A percentile compares a stretch with the other conserved stretches of the same genome.
These are phyloP conservation scores for Pterostichus niger DNA, from an alignment of 2,888 invertebrate genomes.

Conservation along the genomic window DNA sequence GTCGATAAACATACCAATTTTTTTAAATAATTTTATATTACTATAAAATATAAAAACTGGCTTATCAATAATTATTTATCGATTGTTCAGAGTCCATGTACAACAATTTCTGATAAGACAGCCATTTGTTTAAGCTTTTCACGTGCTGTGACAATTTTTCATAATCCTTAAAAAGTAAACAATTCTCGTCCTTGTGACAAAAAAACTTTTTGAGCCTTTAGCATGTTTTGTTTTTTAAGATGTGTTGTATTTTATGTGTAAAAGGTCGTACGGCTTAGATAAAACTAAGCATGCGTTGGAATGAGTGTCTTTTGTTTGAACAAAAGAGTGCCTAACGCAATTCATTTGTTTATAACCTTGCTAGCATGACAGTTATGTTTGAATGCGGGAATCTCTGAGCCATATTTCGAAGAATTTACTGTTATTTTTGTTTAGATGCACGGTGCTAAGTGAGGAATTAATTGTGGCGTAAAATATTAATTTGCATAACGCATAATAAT, in stretches of 20 bases:
- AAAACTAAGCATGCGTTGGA: constrained; percentile 6
- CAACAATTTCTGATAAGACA: too few species aligned
- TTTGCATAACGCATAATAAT: too few species aligned
- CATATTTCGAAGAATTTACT: not conserved
- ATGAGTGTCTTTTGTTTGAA: constrained; percentile 19
- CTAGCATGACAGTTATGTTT: constrained; percentile 49
- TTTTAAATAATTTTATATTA: too few species aligned
- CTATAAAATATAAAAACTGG: too few species aligned
- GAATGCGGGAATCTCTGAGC: not conserved
- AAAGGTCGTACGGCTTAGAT: constrained; percentile 1
- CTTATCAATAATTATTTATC: too few species aligned
- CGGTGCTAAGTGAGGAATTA: too few species aligned
- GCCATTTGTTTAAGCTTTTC: too few species aligned
- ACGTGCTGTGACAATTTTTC: not conserved
- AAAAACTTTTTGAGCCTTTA: too few species aligned
- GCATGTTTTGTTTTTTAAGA: not conserved
- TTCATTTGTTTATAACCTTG: constrained; percentile 48
- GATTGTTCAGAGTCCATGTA: too few species aligned
- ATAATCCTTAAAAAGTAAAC: not conserved
- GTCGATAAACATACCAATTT: too few species aligned
- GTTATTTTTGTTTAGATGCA: too few species aligned
- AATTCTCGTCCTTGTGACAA: not conserved
- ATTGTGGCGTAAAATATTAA: too few species aligned
- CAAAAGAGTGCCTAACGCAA: constrained; percentile 2
- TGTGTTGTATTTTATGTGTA: not conserved